phyloP scores from a whole-genome alignment of 2,113 vertebrate genomes.

The Aythya baeri region DNA sequence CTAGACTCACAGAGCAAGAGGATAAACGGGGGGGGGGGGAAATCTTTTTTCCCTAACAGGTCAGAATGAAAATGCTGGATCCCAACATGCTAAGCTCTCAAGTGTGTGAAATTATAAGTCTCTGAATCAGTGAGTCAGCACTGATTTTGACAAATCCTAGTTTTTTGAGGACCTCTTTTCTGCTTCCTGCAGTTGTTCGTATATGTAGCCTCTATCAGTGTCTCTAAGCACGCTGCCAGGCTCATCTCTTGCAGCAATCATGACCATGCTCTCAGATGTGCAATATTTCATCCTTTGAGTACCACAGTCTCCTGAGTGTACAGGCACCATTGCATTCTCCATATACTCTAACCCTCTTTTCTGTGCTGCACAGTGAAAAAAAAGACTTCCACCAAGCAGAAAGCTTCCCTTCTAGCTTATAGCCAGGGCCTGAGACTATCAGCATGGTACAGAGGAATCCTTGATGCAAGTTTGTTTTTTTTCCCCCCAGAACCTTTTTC shows the following conservation, averaged over 20 bases:
- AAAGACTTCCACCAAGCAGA: neutral
- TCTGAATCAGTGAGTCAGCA: neutral
- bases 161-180: neutral
- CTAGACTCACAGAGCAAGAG: neutral
- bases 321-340: neutral
- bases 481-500: neutral
- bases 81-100: neutral
- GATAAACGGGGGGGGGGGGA: neutral
- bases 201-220: neutral
- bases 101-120: neutral
- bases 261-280: neutral
- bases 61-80: neutral
- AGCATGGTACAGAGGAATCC: neutral
- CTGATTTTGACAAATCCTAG: fast-evolving
- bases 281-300: neutral
- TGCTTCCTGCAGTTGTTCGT: neutral
- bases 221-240: neutral
- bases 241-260: neutral
- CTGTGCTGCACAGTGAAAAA: neutral
- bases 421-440: neutral
- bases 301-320: neutral
- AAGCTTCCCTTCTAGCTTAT: fast-evolving
- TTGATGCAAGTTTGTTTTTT: neutral
- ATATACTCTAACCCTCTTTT: neutral
- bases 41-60: neutral